Evolutionary conservation across 2,888 invertebrate genomes (phyloP).

Genomic region (Laothoe populi): DNA sequence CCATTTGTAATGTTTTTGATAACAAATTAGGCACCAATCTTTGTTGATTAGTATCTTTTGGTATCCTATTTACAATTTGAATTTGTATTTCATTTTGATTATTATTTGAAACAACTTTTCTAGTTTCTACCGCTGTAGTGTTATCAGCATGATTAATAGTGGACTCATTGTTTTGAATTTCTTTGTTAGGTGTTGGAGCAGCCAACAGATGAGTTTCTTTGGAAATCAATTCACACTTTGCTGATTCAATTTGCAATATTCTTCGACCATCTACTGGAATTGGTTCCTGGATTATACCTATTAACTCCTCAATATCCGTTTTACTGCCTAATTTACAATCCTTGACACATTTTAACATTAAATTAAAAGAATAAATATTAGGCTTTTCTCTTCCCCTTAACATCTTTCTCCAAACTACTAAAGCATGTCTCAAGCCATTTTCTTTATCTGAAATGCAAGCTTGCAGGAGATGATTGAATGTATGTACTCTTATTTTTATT

Average conservation of each 20-base stretch:
- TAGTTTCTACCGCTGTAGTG: neutral
- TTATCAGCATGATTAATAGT: neutral
- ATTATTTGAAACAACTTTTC: neutral
- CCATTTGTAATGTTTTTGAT: slow-evolving; percentile 84
- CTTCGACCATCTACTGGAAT: slow-evolving; percentile 33
- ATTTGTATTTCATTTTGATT: slow-evolving; percentile 35
- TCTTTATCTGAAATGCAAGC: slow-evolving; percentile 92
- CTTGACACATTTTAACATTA: slow-evolving; percentile 90
- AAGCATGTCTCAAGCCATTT: slow-evolving; percentile 92
- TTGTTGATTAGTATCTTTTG: slow-evolving; percentile 36
- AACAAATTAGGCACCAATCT: slow-evolving; percentile 87
- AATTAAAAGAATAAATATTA: slow-evolving; percentile 90
- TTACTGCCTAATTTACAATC: slow-evolving; percentile 92
- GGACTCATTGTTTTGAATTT: neutral
- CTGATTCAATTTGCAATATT: slow-evolving; percentile 39
- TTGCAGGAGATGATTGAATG: slow-evolving; percentile 92
- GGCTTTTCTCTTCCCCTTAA: slow-evolving; percentile 87
- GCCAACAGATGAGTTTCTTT: slow-evolving; percentile 26
- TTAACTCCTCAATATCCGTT: slow-evolving; percentile 82
- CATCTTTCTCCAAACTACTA: slow-evolving; percentile 95
- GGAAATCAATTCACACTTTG: neutral
- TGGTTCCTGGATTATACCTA: slow-evolving; percentile 61
- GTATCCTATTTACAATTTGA: slow-evolving; percentile 45
- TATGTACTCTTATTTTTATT: slow-evolving; percentile 86
- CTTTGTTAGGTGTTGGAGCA: neutral